These are phyloP conservation scores for Anabacerthia variegaticeps DNA, from an alignment of 2,797 vertebrate species.

Conservation along the genomic window DNA sequence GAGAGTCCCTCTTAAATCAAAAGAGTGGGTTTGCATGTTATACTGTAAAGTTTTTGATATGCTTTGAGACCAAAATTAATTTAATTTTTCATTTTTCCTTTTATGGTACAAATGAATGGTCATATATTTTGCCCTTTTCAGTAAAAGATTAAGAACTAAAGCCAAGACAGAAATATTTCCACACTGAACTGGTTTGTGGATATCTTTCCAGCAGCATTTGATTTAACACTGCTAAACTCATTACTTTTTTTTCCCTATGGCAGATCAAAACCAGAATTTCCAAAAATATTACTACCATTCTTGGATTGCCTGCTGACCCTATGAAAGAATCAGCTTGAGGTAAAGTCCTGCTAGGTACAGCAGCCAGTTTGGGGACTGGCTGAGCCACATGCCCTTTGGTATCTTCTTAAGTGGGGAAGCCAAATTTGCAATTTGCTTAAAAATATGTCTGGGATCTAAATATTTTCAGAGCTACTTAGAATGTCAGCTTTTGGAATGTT, in stretches of 20 bases:
- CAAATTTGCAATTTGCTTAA: slow-evolving; percentile 62
- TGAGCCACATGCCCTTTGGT: slow-evolving; percentile 61
- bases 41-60: neutral
- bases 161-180: slow-evolving; percentile 78
- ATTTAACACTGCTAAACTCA: slow-evolving; percentile 76
- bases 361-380: slow-evolving; percentile 48
- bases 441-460: slow-evolving; percentile 64
- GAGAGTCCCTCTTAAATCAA: neutral
- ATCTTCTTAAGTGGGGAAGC: slow-evolving; percentile 48
- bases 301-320: slow-evolving; percentile 60
- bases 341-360: slow-evolving; percentile 43
- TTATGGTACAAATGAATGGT: slow-evolving; percentile 67
- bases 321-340: slow-evolving; percentile 53
- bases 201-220: slow-evolving; percentile 70
- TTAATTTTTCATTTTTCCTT: slow-evolving; percentile 62
- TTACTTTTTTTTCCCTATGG: slow-evolving; percentile 59
- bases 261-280: slow-evolving; percentile 67
- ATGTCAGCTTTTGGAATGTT: slow-evolving; percentile 62
- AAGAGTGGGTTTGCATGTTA: neutral
- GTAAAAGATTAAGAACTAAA: slow-evolving; percentile 67
- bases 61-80: slow-evolving; percentile 10
- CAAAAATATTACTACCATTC: slow-evolving; percentile 67
- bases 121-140: slow-evolving; percentile 72
- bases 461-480: slow-evolving; percentile 67
- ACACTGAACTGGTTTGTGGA: slow-evolving; percentile 70